These are phyloP conservation scores for Sylvilagus floridanus DNA, from an alignment of 2,797 vertebrate genomes.

Conservation along the genomic window DNA sequence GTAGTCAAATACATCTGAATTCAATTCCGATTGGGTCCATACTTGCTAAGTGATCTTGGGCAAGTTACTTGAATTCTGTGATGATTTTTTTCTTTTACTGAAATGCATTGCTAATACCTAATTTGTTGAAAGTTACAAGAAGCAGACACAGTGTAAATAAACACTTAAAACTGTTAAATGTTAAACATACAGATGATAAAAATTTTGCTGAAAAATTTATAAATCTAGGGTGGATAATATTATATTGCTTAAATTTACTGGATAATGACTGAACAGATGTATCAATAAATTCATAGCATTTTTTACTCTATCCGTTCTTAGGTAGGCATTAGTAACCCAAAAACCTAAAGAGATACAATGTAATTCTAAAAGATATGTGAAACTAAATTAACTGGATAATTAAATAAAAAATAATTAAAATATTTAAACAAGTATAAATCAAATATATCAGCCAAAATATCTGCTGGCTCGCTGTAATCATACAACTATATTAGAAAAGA, in stretches of 20 bases:
- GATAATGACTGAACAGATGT: not conserved
- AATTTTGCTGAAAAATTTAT: not conserved
- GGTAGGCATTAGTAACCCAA: not conserved
- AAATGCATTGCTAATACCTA: not conserved
- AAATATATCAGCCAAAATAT: not conserved
- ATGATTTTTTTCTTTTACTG: not conserved
- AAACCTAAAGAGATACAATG: conserved; percentile 15
- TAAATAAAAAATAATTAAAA: conserved; percentile 5
- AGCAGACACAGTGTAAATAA: not conserved
- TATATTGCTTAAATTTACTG: not conserved
- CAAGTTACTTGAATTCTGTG: not conserved
- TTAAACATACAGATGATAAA: not conserved
- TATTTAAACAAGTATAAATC: not conserved
- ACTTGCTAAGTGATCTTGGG: not conserved
- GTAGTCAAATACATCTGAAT: not conserved
- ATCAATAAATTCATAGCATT: not conserved
- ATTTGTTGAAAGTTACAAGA: not conserved
- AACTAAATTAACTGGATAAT: not conserved
- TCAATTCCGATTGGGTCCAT: not conserved
- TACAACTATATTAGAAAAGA: not conserved
- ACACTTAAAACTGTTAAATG: not conserved
- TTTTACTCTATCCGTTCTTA: not conserved
- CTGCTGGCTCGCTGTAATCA: not conserved
- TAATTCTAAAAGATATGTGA: not conserved
- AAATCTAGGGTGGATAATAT: not conserved